A percentile compares a stretch with the other conserved stretches of the same genome.
phyloP scores from a whole-genome alignment of 2,888 invertebrate genomes.

The Notocelia uddmanniana region DNA sequence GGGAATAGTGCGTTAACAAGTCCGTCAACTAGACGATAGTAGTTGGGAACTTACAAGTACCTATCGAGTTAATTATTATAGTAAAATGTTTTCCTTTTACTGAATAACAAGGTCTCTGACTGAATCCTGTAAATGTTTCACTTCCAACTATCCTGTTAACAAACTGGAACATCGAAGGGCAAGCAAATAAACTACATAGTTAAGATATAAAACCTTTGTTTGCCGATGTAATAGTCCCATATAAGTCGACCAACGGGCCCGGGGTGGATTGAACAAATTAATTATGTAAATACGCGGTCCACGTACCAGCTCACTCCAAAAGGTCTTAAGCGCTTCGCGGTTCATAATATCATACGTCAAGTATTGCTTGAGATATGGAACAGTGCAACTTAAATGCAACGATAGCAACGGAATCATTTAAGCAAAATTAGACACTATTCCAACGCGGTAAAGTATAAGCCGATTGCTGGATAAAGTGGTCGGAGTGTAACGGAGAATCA shows the following conservation, averaged over 20 bases:
- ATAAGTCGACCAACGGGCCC: conserved; percentile 49
- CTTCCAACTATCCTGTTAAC: not conserved
- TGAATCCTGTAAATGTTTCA: not conserved
- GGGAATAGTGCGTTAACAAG: too few species aligned
- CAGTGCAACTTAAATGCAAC: not conserved
- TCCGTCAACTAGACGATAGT: too few species aligned
- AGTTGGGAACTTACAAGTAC: too few species aligned
- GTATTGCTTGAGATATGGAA: not conserved
- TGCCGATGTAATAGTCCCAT: conserved; percentile 13
- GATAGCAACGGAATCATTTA: not conserved
- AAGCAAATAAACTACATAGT: conserved; percentile 20
- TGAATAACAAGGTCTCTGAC: too few species aligned
- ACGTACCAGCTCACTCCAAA: conserved; percentile 50
- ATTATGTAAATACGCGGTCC: conserved; percentile 66
- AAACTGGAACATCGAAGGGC: not conserved
- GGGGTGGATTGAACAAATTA: conserved; percentile 72
- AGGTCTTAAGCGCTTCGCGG: not conserved
- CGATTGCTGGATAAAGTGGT: not conserved
- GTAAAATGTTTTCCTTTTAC: too few species aligned
- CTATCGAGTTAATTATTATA: too few species aligned
- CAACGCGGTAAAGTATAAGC: not conserved
- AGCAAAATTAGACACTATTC: not conserved
- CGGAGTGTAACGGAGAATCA: conserved; percentile 4
- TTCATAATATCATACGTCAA: not conserved
- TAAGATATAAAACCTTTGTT: conserved; percentile 17